Evolutionary conservation across 2,888 invertebrate genomes (phyloP), one percentile per base, ranked within the genome.

Genomic region (Coelopa pilipes): DNA sequence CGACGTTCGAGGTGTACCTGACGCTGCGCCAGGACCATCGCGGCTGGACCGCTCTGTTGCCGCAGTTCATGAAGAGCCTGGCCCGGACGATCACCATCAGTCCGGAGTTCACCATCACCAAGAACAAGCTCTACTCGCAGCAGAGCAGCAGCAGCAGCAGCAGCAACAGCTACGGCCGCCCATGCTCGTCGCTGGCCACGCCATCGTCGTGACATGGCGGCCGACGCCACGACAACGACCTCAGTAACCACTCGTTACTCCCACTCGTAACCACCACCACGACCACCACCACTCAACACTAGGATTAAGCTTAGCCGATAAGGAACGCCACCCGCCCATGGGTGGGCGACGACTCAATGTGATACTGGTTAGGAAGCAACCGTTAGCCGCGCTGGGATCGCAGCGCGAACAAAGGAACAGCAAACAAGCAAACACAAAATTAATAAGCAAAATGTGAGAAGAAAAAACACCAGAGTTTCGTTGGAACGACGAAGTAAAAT

Each of bases 11-110:
- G 78, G 80, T 85, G 7, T 85, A 85, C 73, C 75, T 85, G n/a
- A 85, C 85, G 12, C 78, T 85, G 79, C 83, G 85, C 4, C 85
- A 85, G 78, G 85, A 85, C 73, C 84, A 85, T 77, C 82, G 85
- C 67, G 85, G 85, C 78, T 85, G 85, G 85, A 80, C 85, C 71
- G 82, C 85, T 0, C 76, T 85, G 71, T 46, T 85, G 81, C 85
- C 85, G 17, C 85, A 85, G 75, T 85, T 85, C 79, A 85, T 85
- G 84, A 85, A 85, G 76, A 84, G 82, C 19, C 72, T 85, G 74
- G 85, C 84, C 50, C 84, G 85, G 77, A 85, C 84, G 71, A 82
- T 85, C 62, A 85, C 85, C 72, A 85, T 85, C 79, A 84, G 85
- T 74, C 84, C 85, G 1, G 84, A 84, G 77, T 85, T 84, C 70